Conservation (phyloP, 1,140 invertebrate species). For the Proales similis region DNA sequence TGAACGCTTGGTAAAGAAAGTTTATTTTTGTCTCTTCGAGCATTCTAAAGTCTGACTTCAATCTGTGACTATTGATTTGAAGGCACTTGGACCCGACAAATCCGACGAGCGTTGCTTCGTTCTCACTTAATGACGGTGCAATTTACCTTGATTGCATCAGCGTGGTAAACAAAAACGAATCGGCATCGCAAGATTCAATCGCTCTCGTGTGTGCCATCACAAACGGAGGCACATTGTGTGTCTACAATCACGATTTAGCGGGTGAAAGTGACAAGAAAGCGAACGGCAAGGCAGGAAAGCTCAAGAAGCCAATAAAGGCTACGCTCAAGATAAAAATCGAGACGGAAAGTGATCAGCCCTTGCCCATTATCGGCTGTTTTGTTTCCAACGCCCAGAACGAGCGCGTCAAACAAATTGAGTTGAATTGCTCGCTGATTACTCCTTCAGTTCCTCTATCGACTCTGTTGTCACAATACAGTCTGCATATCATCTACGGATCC, state of each 20-base stretch:
- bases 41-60: not conserved
- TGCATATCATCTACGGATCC: conserved; percentile 46
- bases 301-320: conserved; percentile 22
- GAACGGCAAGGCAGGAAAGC: not conserved
- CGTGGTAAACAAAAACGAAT: conserved; percentile 50
- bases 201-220: not conserved
- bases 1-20: conserved; percentile 58
- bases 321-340: conserved; percentile 3
- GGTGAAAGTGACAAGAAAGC: not conserved
- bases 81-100: conserved; percentile 44
- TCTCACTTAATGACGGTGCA: conserved; percentile 63
- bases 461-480: too few species aligned
- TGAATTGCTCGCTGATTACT: too few species aligned
- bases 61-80: conserved; percentile 31
- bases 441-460: too few species aligned
- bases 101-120: conserved; percentile 50
- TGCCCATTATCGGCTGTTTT: conserved; percentile 16
- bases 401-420: conserved; percentile 65
- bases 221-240: conserved; percentile 2
- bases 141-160: conserved; percentile 41
- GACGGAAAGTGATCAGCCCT: conserved; percentile 16
- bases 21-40: not conserved
- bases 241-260: conserved; percentile 1
- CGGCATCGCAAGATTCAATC: not conserved
- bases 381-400: conserved; percentile 10